Conservation (phyloP, 2,888 invertebrate genomes). For the Pharmacophagus antenor region DNA sequence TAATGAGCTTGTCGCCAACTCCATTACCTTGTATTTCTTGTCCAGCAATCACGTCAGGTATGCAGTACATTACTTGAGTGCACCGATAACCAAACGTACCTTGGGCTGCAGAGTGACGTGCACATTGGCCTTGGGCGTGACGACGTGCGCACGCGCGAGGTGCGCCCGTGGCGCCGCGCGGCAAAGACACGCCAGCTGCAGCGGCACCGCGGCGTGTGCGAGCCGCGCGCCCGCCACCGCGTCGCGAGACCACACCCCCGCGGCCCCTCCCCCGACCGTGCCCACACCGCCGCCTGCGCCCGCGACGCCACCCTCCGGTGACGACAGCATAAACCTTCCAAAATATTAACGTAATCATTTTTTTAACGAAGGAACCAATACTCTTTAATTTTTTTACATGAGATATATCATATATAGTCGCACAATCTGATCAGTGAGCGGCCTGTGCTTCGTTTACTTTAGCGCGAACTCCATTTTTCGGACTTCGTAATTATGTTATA, state of each 20-base stretch:
- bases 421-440: too few species aligned
- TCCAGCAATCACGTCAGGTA: too few species aligned
- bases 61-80: too few species aligned
- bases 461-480: too few species aligned
- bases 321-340: slow-evolving; percentile 86
- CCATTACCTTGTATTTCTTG: too few species aligned
- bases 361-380: too few species aligned
- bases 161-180: slow-evolving; percentile 47
- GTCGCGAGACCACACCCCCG: slow-evolving; percentile 86
- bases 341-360: too few species aligned
- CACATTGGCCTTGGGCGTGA: slow-evolving; percentile 94
- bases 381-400: too few species aligned
- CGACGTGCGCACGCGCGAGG: slow-evolving; percentile 60
- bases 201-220: slow-evolving; percentile 93
- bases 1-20: too few species aligned
- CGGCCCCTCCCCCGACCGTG: slow-evolving; percentile 88
- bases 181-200: slow-evolving; percentile 87
- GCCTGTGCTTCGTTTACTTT: too few species aligned
- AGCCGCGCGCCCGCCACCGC: slow-evolving; percentile 90
- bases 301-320: slow-evolving; percentile 90
- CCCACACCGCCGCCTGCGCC: slow-evolving; percentile 87
- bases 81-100: slow-evolving; percentile 29
- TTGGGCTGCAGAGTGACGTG: slow-evolving; percentile 92
- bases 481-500: too few species aligned
- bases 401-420: too few species aligned